Conservation (phyloP, 2,797 vertebrate species). For the Peromyscus nudipes region DNA sequence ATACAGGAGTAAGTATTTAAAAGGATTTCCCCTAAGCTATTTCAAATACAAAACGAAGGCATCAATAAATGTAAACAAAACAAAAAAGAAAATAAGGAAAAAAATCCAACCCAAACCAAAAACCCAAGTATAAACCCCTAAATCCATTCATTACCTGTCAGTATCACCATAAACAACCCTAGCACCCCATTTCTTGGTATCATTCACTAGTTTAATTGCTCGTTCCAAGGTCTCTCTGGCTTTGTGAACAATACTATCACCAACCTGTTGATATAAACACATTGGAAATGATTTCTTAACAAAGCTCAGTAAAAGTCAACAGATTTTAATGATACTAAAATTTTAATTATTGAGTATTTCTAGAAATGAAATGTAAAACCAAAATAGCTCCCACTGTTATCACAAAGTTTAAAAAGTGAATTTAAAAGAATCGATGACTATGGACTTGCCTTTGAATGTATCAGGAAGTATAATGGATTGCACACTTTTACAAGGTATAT, state of each 20-base stretch:
- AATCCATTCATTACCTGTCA: conserved; percentile 92
- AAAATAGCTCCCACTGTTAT: conserved; percentile 19
- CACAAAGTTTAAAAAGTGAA: conserved; percentile 62
- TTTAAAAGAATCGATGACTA: conserved; percentile 40
- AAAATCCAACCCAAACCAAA: background rate
- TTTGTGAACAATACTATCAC: conserved; percentile 98
- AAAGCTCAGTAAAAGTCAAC: conserved; percentile 30
- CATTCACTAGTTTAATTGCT: conserved; percentile 98
- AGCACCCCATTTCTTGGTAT: conserved; percentile 98
- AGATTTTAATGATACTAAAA: conserved; percentile 54
- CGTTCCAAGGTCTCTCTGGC: conserved; percentile 98
- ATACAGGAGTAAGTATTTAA: conserved; percentile 27
- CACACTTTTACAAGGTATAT: background rate
- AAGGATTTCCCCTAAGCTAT: conserved; percentile 33
- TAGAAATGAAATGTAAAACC: conserved; percentile 56
- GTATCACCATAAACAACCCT: conserved; percentile 98
- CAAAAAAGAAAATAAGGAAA: background rate
- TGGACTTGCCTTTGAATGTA: conserved; percentile 11
- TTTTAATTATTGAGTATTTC: conserved; percentile 65
- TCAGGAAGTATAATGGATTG: conserved; percentile 20
- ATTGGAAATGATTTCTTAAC: conserved; percentile 72
- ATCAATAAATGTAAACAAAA: conserved; percentile 51
- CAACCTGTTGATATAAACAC: conserved; percentile 90
- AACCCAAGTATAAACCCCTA: conserved; percentile 9
- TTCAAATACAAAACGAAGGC: conserved; percentile 49